phyloP scores from a whole-genome alignment of 2,113 vertebrate genomes.

The Clarias batrachus region DNA sequence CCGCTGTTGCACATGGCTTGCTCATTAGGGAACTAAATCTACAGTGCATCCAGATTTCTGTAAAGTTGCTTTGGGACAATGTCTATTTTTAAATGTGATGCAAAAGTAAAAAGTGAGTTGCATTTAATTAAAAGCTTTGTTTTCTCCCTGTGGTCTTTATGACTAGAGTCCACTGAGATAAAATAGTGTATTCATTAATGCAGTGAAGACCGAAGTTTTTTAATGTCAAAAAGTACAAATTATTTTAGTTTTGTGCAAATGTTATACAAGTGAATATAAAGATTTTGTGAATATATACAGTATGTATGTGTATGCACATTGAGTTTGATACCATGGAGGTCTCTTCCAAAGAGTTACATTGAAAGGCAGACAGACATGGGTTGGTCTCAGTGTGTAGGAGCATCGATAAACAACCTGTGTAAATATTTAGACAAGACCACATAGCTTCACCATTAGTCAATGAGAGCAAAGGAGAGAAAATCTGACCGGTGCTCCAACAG shows the following conservation, averaged over 20 bases:
- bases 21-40: conserved; percentile 9
- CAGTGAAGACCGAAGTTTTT: neutral
- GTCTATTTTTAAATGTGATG: neutral
- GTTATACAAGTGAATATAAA: neutral
- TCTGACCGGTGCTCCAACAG: conserved; percentile 35
- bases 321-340: neutral
- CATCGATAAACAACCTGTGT: conserved; percentile 52
- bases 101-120: neutral
- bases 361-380: conserved; percentile 1
- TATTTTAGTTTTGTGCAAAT: neutral
- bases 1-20: neutral
- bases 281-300: neutral
- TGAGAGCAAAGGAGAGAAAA: neutral
- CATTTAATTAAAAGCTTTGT: neutral
- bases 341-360: neutral
- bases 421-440: conserved; percentile 58
- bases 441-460: conserved; percentile 52
- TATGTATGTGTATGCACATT: no score
- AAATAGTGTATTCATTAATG: neutral
- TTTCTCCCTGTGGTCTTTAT: neutral
- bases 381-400: conserved; percentile 32
- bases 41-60: neutral
- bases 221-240: neutral
- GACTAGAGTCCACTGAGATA: neutral
- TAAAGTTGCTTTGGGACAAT: neutral